These are phyloP conservation scores for Sebastes steindachneri DNA, from an alignment of 2,797 vertebrate genomes.

Conservation along the genomic window DNA sequence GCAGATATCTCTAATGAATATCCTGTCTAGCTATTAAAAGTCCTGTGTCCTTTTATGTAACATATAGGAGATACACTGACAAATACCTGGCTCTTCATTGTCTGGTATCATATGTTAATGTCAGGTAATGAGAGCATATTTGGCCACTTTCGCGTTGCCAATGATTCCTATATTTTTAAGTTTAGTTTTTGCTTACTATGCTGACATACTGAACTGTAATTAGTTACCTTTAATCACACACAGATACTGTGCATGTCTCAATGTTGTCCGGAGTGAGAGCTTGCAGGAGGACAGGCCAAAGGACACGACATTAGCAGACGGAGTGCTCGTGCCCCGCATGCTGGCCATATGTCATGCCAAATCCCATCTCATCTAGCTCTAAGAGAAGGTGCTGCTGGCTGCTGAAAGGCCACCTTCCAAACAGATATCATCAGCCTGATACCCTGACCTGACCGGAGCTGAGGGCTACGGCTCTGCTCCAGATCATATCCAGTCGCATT, in stretches of 20 bases:
- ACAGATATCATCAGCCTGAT: conserved; percentile 54
- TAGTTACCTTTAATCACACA: neutral
- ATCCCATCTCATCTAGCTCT: conserved; percentile 40
- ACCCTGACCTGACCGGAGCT: conserved; percentile 43
- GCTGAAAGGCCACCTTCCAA: conserved; percentile 59
- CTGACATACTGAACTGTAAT: neutral
- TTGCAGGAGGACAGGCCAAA: conserved; percentile 54
- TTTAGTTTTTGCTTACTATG: neutral
- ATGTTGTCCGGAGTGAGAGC: neutral
- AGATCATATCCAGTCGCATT: conserved; percentile 35
- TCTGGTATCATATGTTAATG: neutral
- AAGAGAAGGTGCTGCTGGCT: conserved; percentile 51
- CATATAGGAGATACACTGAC: neutral
- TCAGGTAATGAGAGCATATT: neutral
- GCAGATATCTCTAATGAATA: too few species aligned
- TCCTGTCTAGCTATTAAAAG: neutral
- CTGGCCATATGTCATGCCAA: conserved; percentile 65
- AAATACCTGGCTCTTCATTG: neutral
- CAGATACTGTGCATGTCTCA: neutral
- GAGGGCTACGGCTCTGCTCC: conserved; percentile 29
- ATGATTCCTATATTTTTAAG: neutral
- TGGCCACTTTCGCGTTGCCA: neutral
- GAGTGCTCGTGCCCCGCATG: conserved; percentile 35
- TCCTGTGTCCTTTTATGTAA: neutral
- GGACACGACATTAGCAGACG: conserved; percentile 65